phyloP scores from a whole-genome alignment of 2,113 vertebrate genomes.

The Nestor notabilis region DNA sequence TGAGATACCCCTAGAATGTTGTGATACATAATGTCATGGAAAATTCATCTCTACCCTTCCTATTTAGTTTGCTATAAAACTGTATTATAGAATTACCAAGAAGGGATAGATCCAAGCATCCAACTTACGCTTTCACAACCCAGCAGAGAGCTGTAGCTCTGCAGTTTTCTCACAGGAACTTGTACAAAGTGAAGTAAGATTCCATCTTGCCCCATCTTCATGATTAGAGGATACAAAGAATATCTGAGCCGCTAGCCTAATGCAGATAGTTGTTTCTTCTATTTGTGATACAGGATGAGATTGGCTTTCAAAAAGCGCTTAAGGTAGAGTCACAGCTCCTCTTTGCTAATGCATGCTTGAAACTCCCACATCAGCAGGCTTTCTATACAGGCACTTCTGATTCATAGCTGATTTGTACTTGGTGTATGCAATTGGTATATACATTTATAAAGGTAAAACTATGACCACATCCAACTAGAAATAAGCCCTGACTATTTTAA shows the following conservation, averaged over 20 bases:
- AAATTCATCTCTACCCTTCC: neutral
- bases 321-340: neutral
- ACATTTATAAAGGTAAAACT: neutral
- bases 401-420: neutral
- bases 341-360: neutral
- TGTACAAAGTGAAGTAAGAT: rapidly evolving
- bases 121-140: neutral
- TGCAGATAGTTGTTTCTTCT: neutral
- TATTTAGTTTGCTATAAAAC: neutral
- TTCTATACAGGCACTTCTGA: neutral
- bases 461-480: neutral
- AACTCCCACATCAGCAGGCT: neutral
- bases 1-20: neutral
- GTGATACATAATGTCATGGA: neutral
- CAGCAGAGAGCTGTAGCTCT: neutral
- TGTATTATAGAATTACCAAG: neutral
- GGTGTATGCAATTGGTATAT: neutral
- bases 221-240: neutral
- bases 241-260: neutral
- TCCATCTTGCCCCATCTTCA: neutral
- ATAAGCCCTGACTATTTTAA: neutral
- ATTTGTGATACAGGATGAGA: neutral
- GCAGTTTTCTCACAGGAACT: neutral
- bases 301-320: neutral
- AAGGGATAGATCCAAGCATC: neutral